Percentiles rank a stretch among this genome's conserved stretches.
phyloP scores from a whole-genome alignment of 2,113 vertebrate species.

The Phylloscopus whistleri region DNA sequence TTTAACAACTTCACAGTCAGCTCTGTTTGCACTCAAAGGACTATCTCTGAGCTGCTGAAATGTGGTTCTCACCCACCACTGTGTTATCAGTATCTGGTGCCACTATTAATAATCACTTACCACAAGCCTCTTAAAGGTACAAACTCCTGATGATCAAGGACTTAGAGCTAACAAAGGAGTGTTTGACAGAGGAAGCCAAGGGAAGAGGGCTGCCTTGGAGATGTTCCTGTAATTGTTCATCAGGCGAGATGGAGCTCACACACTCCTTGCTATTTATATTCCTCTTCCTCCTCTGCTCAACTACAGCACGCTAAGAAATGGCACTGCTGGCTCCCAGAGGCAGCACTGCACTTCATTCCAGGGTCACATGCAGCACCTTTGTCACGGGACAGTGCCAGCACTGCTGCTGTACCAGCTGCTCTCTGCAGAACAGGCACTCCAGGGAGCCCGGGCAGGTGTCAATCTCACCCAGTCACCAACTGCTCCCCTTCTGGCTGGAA shows the following conservation, averaged over 20 bases:
- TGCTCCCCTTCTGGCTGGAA: not conserved
- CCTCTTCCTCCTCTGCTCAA: not conserved
- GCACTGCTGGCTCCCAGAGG: not conserved
- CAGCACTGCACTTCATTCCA: rapidly evolving
- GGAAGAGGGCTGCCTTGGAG: constrained; percentile 39
- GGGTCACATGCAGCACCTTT: not conserved
- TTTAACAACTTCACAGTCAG: not conserved
- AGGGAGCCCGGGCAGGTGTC: not conserved
- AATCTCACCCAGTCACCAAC: not conserved
- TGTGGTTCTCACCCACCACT: constrained; percentile 14
- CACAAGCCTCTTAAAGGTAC: constrained; percentile 45
- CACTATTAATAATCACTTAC: constrained; percentile 49
- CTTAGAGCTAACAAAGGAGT: constrained; percentile 15
- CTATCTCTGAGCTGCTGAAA: constrained; percentile 47
- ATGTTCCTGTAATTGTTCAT: constrained; percentile 52
- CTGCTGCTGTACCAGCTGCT: not conserved
- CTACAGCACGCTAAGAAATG: not conserved
- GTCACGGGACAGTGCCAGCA: not conserved
- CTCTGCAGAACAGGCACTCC: not conserved
- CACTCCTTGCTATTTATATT: constrained; percentile 45
- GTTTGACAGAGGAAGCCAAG: constrained; percentile 30
- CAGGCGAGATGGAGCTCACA: constrained; percentile 19
- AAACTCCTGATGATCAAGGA: constrained; percentile 21
- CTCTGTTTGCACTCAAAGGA: constrained; percentile 8
- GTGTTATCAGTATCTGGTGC: constrained; percentile 40